Evolutionary conservation across 2,888 invertebrate genomes (phyloP).

Genomic region (Philereme transversata): DNA sequence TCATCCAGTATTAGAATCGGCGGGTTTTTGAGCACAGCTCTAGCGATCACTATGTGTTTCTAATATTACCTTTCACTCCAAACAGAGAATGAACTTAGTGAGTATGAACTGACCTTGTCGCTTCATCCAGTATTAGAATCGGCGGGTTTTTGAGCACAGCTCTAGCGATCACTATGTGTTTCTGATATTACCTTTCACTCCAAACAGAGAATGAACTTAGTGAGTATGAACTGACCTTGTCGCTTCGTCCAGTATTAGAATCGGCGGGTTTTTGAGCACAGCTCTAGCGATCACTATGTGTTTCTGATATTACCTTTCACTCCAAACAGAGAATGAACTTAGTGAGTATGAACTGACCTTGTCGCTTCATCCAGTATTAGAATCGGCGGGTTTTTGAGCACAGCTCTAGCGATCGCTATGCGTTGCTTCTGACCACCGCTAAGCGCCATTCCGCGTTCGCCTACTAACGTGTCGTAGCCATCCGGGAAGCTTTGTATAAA

Average conservation of each 20-base stretch:
- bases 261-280: no score
- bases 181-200: no score
- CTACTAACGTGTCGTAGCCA: slow-evolving; percentile 93
- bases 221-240: slow-evolving; percentile 92
- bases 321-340: no score
- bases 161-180: no score
- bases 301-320: no score
- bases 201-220: no score
- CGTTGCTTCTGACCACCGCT: slow-evolving; percentile 98
- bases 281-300: no score
- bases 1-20: slow-evolving; percentile 97
- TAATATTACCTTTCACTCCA: no score
- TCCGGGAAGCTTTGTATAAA: slow-evolving; percentile 92
- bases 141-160: no score
- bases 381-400: slow-evolving; percentile 94
- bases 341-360: slow-evolving; percentile 83
- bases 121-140: slow-evolving; percentile 97
- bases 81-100: no score
- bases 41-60: no score
- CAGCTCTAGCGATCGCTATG: slow-evolving; percentile 96
- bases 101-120: slow-evolving; percentile 93
- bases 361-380: slow-evolving; percentile 97
- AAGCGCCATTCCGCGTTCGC: slow-evolving; percentile 95
- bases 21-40: no score
- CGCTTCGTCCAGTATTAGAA: slow-evolving; percentile 96